phyloP scores from a whole-genome alignment of 2,888 invertebrate genomes.

The Petrophora chlorosata region DNA sequence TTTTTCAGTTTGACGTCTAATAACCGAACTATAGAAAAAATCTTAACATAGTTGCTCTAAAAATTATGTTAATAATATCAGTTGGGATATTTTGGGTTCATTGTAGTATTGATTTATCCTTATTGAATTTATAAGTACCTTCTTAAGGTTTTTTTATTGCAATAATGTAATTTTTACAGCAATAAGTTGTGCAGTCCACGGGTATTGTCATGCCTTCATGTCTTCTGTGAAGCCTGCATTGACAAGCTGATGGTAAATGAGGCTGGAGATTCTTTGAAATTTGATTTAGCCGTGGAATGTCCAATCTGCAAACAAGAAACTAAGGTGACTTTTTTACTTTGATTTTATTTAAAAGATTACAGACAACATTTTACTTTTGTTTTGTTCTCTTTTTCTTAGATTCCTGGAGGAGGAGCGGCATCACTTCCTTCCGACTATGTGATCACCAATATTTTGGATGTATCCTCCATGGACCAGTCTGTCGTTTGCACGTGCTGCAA shows the following conservation, averaged over 20 bases:
- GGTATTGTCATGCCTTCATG: conserved; percentile 96
- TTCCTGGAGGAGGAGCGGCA: conserved; percentile 89
- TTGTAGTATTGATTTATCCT: no score
- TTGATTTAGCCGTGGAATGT: conserved; percentile 87
- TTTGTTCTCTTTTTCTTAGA: conserved; percentile 64
- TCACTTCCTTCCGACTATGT: conserved; percentile 94
- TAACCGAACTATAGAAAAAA: no score
- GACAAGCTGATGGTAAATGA: conserved; percentile 90
- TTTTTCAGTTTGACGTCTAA: no score
- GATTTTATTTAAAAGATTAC: background rate
- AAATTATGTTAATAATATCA: no score
- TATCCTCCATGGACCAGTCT: conserved; percentile 89
- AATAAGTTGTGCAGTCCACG: conserved; percentile 92
- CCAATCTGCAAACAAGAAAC: conserved; percentile 94
- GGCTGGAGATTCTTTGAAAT: conserved; percentile 86
- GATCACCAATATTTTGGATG: conserved; percentile 92
- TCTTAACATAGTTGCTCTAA: no score
- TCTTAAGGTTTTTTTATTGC: background rate
- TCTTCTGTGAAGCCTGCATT: conserved; percentile 96
- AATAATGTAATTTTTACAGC: conserved; percentile 64
- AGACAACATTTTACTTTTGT: no score
- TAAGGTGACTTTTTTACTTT: conserved; percentile 75
- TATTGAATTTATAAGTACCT: no score
- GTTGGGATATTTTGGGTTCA: no score
- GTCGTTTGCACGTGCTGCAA: conserved; percentile 97